phyloP scores from a whole-genome alignment of 30 jellyfish, hydroid and myxozoan species.

The Hydractinia echinata region DNA sequence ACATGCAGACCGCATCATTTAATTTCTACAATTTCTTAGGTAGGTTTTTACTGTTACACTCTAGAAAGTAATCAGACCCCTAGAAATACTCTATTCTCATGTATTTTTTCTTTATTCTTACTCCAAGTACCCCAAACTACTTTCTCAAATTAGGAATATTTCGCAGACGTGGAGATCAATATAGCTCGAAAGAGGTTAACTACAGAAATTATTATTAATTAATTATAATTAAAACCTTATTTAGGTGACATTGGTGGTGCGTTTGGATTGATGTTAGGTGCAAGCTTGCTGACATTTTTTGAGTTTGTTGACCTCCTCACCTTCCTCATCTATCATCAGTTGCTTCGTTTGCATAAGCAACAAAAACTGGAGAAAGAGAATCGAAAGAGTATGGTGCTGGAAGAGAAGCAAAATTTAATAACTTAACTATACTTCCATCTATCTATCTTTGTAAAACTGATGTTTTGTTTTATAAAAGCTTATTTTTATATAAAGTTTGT shows the following conservation, averaged over 20 bases:
- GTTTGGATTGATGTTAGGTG: conserved; percentile 37
- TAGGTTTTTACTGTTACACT: not conserved
- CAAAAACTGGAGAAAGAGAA: not conserved
- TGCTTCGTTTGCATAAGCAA: not conserved
- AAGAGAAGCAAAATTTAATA: too few relatives aligned
- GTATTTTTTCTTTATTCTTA: not conserved
- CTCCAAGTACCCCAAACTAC: too few relatives aligned
- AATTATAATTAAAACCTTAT: not conserved
- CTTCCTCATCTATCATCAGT: conserved; percentile 26
- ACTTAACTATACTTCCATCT: too few relatives aligned
- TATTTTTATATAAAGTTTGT: too few relatives aligned
- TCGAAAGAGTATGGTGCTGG: too few relatives aligned
- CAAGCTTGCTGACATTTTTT: conserved; percentile 32
- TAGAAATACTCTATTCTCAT: not conserved
- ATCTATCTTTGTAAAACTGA: too few relatives aligned
- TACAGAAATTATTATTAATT: too few relatives aligned
- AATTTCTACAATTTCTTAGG: conserved; percentile 28
- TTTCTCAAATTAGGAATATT: too few relatives aligned
- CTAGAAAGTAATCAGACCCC: not conserved
- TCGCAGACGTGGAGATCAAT: too few relatives aligned
- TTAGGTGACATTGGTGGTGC: conserved; percentile 39
- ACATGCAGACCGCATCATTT: conserved; percentile 11
- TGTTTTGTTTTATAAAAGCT: too few relatives aligned
- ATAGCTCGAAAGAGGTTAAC: too few relatives aligned
- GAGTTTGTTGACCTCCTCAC: conserved; percentile 24